These are phyloP conservation scores for Panthera leo DNA, from an alignment of 2,113 vertebrate genomes.

Conservation along the genomic window DNA sequence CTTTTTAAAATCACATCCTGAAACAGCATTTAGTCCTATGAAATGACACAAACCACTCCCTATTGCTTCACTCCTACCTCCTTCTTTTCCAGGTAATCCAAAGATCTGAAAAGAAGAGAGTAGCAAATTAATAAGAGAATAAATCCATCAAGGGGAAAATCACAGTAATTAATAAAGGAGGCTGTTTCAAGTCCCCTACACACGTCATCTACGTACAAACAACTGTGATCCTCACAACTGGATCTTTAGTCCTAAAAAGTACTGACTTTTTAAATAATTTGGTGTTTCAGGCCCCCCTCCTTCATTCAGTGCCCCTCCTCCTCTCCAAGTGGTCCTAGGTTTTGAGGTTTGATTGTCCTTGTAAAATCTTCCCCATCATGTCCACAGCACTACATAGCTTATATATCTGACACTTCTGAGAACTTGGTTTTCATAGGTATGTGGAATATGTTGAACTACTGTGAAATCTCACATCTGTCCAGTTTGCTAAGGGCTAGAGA, in stretches of 20 bases:
- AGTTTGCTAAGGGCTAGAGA: not conserved
- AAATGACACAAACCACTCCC: not conserved
- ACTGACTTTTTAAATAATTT: not conserved
- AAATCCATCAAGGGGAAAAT: not conserved
- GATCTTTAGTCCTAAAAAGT: not conserved
- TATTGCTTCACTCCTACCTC: not conserved
- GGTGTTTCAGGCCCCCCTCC: not conserved
- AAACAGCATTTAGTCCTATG: not conserved
- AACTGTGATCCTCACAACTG: not conserved
- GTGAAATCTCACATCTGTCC: not conserved
- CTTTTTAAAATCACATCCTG: not conserved
- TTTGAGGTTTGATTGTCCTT: not conserved
- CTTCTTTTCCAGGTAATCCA: not conserved
- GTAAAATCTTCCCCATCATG: not conserved
- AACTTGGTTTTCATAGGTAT: not conserved
- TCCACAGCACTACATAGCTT: not conserved
- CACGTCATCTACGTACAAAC: not conserved
- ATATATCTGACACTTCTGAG: not conserved
- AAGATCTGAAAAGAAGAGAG: not conserved
- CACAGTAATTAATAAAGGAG: not conserved
- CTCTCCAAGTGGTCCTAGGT: not conserved
- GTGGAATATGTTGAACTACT: not conserved
- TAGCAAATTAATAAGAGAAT: not conserved
- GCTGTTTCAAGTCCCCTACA: not conserved
- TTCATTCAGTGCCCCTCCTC: not conserved